Evolutionary conservation across 1,140 invertebrate species (phyloP), one percentile per base, ranked within the genome.

Genomic region (Megalonaias nervosa): DNA sequence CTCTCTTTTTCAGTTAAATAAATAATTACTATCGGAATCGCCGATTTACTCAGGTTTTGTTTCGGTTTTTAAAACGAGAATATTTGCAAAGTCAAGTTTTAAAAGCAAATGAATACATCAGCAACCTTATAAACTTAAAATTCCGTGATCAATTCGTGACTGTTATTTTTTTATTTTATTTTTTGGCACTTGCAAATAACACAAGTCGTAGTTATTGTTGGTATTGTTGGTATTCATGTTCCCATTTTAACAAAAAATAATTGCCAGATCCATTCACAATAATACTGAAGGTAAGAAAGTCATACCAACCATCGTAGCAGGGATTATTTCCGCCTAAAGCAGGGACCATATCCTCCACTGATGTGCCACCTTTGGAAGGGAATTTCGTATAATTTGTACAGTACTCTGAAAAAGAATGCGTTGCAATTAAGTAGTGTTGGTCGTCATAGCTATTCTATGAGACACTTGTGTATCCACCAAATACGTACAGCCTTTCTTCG

Each of bases 391-490:
- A 14, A 14, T 48, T 55, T 15, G 21, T 58, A 74, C 6, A 59
- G 55, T 31, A 81, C 60, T 3, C 57, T 66, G 61, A 77, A 83
- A 12, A 83, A 66, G 66, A 83, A 83, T 26, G 79, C 77, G 16
- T 71, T 74, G 15, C 55, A 21, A 75, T 67, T 48, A 13, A 13
- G 1, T 19, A 16, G n/a, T n/a, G 15, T 3, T 67, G 55, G 19
- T 2, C n/a, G 31, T 16, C 48, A 17, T 15, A 13, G 1, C n/a
- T 15, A 16, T 31, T 12, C 83, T 81, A 84, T 60, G 57, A 38
- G 55, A 60, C 19, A 17, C 61, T 16, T 14, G 77, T 80, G 74
- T 76, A 84, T 1, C 81, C 83, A 31, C 81, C 83, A 69, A 75
- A 84, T 17, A 77, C 69, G 58, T 67, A 1, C 77, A 69, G 57